Evolutionary conservation across 2,888 invertebrate genomes (phyloP).

Genomic region (Trypoxylon attenuatum): DNA sequence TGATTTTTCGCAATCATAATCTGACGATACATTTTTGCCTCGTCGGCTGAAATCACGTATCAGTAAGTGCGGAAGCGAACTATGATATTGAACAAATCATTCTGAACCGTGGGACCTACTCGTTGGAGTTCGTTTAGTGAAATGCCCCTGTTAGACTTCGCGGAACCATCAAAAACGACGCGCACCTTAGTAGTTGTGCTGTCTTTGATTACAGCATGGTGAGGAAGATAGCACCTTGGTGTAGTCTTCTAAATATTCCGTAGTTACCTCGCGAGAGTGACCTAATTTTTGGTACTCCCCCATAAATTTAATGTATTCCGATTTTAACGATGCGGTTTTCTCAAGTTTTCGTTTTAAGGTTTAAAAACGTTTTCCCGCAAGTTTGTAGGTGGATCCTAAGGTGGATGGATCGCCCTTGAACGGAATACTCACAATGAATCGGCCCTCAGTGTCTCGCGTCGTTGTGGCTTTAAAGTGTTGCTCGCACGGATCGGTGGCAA

Average conservation of each 20-base stretch:
- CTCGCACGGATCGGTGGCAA: neutral
- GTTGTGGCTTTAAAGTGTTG: neutral
- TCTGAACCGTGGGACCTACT: neutral
- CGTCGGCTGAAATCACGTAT: neutral
- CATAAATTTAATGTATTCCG: neutral
- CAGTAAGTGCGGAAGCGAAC: neutral
- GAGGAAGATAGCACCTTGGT: neutral
- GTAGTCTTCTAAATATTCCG: too few relatives aligned
- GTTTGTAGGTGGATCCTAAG: neutral
- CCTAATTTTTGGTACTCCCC: neutral
- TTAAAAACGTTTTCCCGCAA: neutral
- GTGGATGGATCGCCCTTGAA: neutral
- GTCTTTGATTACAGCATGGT: conserved; percentile 10
- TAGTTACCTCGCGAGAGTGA: neutral
- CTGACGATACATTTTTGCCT: conserved; percentile 10
- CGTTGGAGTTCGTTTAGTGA: neutral
- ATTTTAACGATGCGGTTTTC: neutral
- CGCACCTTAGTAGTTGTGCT: conserved; percentile 8
- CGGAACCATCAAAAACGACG: conserved; percentile 12
- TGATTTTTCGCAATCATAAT: neutral
- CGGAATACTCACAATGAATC: neutral
- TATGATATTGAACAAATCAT: neutral
- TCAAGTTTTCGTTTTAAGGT: conserved; percentile 1
- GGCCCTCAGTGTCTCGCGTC: neutral
- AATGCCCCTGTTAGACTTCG: neutral